Percentiles rank a stretch among this genome's conserved stretches.
Evolutionary conservation across 92 coral and sea anemone genomes (phyloP).

Genomic region (Chrysogorgia sp.): DNA sequence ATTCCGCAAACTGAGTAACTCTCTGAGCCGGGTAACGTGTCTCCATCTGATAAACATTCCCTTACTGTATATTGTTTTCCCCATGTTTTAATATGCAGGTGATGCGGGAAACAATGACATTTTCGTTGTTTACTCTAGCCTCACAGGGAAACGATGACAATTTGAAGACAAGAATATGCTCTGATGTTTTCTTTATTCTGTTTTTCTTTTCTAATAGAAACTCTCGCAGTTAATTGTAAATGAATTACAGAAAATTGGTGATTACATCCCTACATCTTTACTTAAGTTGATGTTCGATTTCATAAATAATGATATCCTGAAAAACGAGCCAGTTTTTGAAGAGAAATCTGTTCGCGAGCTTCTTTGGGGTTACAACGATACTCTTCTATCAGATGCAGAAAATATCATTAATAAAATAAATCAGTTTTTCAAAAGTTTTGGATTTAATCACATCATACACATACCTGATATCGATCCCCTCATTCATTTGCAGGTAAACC

Average conservation of each 20-base stretch:
- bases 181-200: neutral
- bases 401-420: neutral
- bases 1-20: no score
- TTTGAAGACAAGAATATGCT: no score
- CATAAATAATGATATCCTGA: neutral
- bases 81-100: no score
- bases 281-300: neutral
- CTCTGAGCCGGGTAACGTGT: no score
- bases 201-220: slow-evolving; percentile 16
- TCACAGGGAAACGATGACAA: no score
- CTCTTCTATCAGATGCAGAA: slow-evolving; percentile 25
- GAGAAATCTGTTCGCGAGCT: slow-evolving; percentile 64
- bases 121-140: no score
- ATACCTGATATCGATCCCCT: slow-evolving; percentile 7
- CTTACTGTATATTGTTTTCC: no score
- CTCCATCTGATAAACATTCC: no score
- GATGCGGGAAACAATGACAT: no score
- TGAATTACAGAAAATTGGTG: neutral
- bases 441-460: neutral
- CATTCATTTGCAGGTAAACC: slow-evolving; percentile 68
- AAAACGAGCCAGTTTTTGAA: slow-evolving; percentile 51
- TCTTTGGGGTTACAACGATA: slow-evolving; percentile 92
- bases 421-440: neutral
- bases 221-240: slow-evolving; percentile 15
- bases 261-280: neutral